phyloP scores from a whole-genome alignment of 2,113 vertebrate species.

The Tor tambroides region DNA sequence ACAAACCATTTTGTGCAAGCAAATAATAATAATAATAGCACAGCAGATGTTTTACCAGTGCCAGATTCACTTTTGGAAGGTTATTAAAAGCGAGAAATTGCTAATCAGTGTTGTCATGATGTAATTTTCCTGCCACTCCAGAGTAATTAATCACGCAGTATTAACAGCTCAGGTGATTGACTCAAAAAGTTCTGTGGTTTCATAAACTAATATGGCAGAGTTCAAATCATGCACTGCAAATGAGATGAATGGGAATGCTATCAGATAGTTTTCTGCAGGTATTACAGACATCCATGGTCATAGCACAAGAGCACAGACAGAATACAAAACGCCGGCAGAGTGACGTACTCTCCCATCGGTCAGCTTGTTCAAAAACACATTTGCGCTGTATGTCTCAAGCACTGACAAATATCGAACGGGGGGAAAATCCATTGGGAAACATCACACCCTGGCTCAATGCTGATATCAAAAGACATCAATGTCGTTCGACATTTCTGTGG shows the following conservation, averaged over 20 bases:
- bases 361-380: conserved; percentile 11
- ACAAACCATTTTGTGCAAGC: conserved; percentile 3
- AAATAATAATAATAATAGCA: neutral
- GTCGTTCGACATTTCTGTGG: neutral
- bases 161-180: neutral
- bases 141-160: neutral
- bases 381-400: neutral
- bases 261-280: neutral
- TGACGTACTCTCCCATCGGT: neutral
- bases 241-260: neutral
- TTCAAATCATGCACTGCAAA: neutral
- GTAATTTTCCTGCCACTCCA: neutral
- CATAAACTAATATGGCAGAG: neutral
- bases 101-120: neutral
- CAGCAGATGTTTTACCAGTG: neutral
- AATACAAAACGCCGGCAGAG: neutral
- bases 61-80: neutral
- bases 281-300: neutral
- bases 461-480: conserved; percentile 38
- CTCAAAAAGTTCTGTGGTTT: neutral
- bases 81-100: neutral
- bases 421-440: conserved; percentile 3
- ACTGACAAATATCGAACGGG: neutral
- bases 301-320: neutral
- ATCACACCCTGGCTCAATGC: conserved; percentile 5